These are phyloP conservation scores for Drosophila dunni DNA, from an alignment of 1,140 invertebrate species.

Conservation along the genomic window DNA sequence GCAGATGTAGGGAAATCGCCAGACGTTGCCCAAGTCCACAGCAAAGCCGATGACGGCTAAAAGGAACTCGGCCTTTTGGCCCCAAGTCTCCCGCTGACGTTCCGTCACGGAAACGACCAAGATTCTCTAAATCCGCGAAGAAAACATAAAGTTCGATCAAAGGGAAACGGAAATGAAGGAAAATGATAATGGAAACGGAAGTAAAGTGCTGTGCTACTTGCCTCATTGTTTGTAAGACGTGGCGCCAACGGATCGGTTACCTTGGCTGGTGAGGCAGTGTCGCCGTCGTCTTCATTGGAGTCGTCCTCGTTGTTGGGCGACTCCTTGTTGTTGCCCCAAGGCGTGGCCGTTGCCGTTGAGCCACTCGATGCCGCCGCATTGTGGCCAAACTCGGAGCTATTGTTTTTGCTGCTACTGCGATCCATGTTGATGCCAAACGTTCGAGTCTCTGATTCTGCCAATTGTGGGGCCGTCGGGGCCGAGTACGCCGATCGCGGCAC, in stretches of 20 bases:
- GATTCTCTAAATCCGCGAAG: constrained; percentile 80
- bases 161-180: not conserved
- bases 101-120: constrained; percentile 88
- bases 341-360: constrained; percentile 47
- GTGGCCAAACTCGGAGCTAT: constrained; percentile 69
- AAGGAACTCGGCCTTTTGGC: constrained; percentile 95
- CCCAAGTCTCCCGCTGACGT: constrained; percentile 89
- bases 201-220: constrained; percentile 30
- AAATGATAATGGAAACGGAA: not conserved
- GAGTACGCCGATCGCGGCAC: constrained; percentile 75
- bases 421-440: constrained; percentile 57
- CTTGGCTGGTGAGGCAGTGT: constrained; percentile 75
- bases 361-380: constrained; percentile 18
- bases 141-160: not conserved
- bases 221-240: constrained; percentile 75
- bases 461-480: constrained; percentile 47
- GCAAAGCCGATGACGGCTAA: constrained; percentile 94
- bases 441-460: constrained; percentile 23
- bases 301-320: constrained; percentile 78
- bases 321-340: constrained; percentile 79
- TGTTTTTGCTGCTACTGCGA: constrained; percentile 64
- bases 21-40: constrained; percentile 93
- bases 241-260: constrained; percentile 81
- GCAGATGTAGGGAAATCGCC: constrained; percentile 93
- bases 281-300: constrained; percentile 77